Conservation (phyloP, 64 coral and sea anemone species). For the Dendrophyllia cribrosa region DNA sequence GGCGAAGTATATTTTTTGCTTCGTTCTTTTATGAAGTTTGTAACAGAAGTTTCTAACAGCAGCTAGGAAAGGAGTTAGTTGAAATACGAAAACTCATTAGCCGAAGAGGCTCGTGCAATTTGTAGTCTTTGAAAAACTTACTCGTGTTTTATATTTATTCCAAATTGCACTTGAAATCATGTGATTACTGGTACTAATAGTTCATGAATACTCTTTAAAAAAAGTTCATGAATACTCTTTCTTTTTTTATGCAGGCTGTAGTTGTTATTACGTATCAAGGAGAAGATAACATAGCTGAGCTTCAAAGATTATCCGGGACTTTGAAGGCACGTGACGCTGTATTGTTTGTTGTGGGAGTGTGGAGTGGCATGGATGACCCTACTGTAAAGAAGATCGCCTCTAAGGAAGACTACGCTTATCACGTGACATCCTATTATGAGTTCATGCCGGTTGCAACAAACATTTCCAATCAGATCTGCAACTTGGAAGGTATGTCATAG, state of each 20-base stretch:
- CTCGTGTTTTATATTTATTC: too few relatives aligned
- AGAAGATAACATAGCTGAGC: neutral
- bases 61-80: too few relatives aligned
- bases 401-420: slow-evolving; percentile 21
- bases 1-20: too few relatives aligned
- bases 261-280: slow-evolving; percentile 39
- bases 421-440: neutral
- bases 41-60: too few relatives aligned
- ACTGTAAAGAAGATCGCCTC: slow-evolving; percentile 36
- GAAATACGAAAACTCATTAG: too few relatives aligned
- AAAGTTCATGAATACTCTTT: too few relatives aligned
- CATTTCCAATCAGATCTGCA: slow-evolving; percentile 50
- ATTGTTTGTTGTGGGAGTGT: slow-evolving; percentile 52
- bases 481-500: slow-evolving; percentile 23
- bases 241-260: slow-evolving; percentile 35
- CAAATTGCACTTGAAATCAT: too few relatives aligned
- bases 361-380: neutral
- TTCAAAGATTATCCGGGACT: neutral
- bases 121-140: too few relatives aligned
- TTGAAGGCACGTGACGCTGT: slow-evolving; percentile 11
- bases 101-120: too few relatives aligned
- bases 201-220: too few relatives aligned
- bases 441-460: slow-evolving; percentile 21
- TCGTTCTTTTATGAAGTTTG: too few relatives aligned
- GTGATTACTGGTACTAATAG: too few relatives aligned